phyloP scores from a whole-genome alignment of 2,797 vertebrate genomes.

The Phoxinus dragarum region DNA sequence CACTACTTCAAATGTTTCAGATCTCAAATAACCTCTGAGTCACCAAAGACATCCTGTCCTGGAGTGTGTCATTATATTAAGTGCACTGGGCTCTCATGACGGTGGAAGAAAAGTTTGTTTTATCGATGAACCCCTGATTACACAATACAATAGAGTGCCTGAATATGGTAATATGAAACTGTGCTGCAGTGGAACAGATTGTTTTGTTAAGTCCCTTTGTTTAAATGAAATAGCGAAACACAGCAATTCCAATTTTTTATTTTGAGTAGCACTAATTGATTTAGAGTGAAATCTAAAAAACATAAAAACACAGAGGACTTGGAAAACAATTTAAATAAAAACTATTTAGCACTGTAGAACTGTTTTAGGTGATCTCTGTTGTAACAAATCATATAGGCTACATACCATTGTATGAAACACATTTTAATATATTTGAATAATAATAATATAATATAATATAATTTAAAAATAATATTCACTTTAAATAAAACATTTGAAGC shows the following conservation, averaged over 20 bases:
- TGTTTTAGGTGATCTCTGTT: not conserved
- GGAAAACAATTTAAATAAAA: not conserved
- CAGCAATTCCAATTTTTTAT: not conserved
- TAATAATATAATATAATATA: too few relatives aligned
- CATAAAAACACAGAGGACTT: not conserved
- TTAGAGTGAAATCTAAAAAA: not conserved
- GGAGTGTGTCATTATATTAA: constrained; percentile 23
- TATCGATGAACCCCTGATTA: not conserved
- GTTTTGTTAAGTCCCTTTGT: constrained; percentile 3
- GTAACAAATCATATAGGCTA: not conserved
- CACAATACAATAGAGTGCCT: constrained; percentile 22
- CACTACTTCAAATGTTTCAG: constrained; percentile 17
- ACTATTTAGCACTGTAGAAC: not conserved
- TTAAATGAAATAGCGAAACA: not conserved
- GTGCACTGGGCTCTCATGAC: constrained; percentile 11
- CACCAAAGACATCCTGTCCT: not conserved
- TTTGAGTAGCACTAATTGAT: not conserved
- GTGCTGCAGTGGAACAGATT: not conserved
- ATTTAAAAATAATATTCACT: too few relatives aligned
- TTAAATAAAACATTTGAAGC: not conserved
- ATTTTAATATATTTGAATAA: not conserved
- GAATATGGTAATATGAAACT: constrained; percentile 15
- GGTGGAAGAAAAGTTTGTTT: not conserved
- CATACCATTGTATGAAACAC: not conserved
- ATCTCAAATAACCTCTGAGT: constrained; percentile 25